Evolutionary conservation across 2,797 vertebrate genomes (phyloP).

Genomic region (Pseudochaenichthys georgianus): DNA sequence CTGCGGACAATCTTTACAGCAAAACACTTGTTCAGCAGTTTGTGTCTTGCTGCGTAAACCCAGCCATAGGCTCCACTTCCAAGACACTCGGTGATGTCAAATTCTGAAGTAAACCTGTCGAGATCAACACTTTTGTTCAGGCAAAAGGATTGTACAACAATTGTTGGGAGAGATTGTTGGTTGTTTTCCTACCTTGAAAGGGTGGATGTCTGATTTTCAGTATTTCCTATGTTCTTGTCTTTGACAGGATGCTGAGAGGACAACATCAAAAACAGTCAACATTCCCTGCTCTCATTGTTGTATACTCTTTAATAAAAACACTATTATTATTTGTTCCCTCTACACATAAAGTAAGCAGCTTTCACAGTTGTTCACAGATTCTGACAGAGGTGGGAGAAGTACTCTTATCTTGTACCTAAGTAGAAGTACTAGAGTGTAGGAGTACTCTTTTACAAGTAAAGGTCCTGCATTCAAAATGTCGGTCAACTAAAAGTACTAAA

Average conservation of each 20-base stretch:
- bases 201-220: not conserved
- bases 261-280: not conserved
- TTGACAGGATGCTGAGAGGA: conserved; percentile 16
- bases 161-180: not conserved
- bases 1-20: conserved; percentile 79
- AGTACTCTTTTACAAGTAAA: too few relatives aligned
- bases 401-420: too few relatives aligned
- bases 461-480: too few relatives aligned
- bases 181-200: conserved; percentile 58
- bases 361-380: not conserved
- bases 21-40: conserved; percentile 26
- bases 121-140: not conserved
- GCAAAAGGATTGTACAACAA: not conserved
- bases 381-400: too few relatives aligned
- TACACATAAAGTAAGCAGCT: not conserved
- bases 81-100: conserved; percentile 45
- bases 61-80: conserved; percentile 74
- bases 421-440: too few relatives aligned
- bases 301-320: not conserved
- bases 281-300: not conserved
- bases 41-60: conserved; percentile 74
- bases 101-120: conserved; percentile 70
- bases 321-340: too few relatives aligned
- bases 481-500: too few relatives aligned
- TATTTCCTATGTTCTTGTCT: not conserved